These are phyloP conservation scores for Xanthia togata DNA, from an alignment of 2,888 invertebrate species.

Conservation along the genomic window DNA sequence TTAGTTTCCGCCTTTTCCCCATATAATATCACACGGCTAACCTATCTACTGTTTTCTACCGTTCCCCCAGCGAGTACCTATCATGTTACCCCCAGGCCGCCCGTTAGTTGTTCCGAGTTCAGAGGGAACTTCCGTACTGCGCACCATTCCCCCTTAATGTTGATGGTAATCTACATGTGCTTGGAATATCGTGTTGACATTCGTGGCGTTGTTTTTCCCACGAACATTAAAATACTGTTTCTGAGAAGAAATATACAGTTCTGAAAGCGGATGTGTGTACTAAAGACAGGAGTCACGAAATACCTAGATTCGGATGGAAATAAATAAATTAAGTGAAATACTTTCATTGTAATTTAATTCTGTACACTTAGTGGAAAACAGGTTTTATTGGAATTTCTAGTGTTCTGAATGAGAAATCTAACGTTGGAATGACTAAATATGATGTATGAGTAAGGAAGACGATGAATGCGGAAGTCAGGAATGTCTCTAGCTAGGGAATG, in stretches of 20 bases:
- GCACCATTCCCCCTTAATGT: slow-evolving; percentile 61
- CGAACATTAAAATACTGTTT: slow-evolving; percentile 47
- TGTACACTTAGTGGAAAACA: slow-evolving; percentile 6
- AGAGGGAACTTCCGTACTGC: slow-evolving; percentile 72
- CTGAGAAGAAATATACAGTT: slow-evolving; percentile 42
- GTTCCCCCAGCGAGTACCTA: slow-evolving; percentile 54
- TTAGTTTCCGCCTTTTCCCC: slow-evolving; percentile 14
- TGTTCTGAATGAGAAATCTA: slow-evolving; percentile 1
- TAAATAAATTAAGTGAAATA: slow-evolving; percentile 7
- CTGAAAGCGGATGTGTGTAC: slow-evolving; percentile 12
- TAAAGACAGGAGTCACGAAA: slow-evolving; percentile 32
- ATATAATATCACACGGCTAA: slow-evolving; percentile 26
- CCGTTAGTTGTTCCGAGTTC: slow-evolving; percentile 71
- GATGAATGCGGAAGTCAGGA: slow-evolving; percentile 32
- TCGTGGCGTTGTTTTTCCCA: slow-evolving; percentile 47
- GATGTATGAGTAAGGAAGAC: slow-evolving; percentile 1
- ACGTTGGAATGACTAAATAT: slow-evolving; percentile 17
- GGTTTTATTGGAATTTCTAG: background rate
- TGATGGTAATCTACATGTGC: slow-evolving; percentile 62
- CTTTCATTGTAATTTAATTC: background rate
- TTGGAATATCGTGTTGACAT: slow-evolving; percentile 47
- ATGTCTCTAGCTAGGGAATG: slow-evolving; percentile 18
- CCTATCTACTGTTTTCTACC: slow-evolving; percentile 48
- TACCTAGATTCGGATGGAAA: slow-evolving; percentile 6
- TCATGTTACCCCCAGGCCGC: slow-evolving; percentile 61